A percentile compares a stretch with the other conserved stretches of the same genome.
phyloP scores from a whole-genome alignment of 2,113 vertebrate species.

The Anhinga rufa region DNA sequence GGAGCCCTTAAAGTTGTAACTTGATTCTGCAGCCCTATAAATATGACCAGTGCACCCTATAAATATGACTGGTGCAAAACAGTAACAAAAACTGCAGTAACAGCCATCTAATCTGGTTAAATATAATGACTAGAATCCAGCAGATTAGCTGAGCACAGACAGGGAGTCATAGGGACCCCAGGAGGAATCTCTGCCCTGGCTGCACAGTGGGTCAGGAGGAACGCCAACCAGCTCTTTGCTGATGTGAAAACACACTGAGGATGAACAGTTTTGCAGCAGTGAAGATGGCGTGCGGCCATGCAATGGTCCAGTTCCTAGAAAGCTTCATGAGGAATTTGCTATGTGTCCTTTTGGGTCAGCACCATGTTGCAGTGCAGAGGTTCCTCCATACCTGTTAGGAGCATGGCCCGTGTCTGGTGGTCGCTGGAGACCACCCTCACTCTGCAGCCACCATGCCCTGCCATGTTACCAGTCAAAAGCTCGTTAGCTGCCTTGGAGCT shows the following conservation, averaged over 20 bases:
- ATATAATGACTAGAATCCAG: neutral
- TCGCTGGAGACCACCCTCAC: neutral
- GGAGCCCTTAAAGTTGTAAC: neutral
- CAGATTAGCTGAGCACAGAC: neutral
- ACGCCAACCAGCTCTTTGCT: neutral
- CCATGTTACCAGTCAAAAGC: neutral
- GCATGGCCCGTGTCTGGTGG: neutral
- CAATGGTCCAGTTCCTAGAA: neutral
- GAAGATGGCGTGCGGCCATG: neutral
- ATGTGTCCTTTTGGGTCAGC: neutral
- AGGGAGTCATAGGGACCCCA: neutral
- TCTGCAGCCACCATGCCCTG: neutral
- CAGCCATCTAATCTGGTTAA: neutral
- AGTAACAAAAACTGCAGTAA: conserved; percentile 36
- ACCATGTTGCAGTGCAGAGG: neutral
- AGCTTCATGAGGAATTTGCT: neutral
- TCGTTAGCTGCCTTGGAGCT: neutral
- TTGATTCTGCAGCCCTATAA: conserved; percentile 1
- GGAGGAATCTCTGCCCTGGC: neutral
- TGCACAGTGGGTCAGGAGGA: neutral
- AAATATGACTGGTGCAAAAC: neutral
- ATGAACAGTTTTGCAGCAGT: neutral
- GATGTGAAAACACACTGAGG: neutral
- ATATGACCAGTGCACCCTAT: neutral
- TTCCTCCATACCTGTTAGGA: neutral